Evolutionary conservation across 2,113 vertebrate species (phyloP), one percentile per base, ranked within the genome.

Genomic region (Passer montanus): DNA sequence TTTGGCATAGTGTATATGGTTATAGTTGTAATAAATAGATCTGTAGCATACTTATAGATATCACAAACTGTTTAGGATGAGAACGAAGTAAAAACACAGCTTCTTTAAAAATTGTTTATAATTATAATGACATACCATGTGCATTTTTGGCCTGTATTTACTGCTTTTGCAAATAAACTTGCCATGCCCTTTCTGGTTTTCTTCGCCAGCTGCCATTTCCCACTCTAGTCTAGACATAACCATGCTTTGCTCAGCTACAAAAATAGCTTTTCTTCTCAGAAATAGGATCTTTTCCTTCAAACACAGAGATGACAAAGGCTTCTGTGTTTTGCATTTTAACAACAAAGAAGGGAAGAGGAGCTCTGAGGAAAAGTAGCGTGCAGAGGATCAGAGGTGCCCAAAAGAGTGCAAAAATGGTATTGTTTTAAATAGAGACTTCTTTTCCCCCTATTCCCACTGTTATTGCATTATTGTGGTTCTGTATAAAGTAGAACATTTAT

Each of bases 371-470:
- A 88, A 68, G 23, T 59, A 59, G 31, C 10, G 37, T 60, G 12
- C 14, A 33, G 24, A 90, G 23, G 28, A 44, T 53, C n/a, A 37
- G 37, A 86, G 78, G 27, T 78, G 39, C 28, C 68, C 37, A 17
- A 84, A 92, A 50, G 44, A 63, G 23, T 55, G 47, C 1, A 50
- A 91, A 82, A 43, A 63, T 6, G 9, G 11, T 15, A 39, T 31
- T 68, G 37, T 70, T 67, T 80, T 41, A 37, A 28, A 50, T 4
- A 56, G 30, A 78, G 7, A 82, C 35, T 8, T 47, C 69, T n/a
- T n/a, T 18, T 0, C 1, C 0, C 4, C 22, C 33, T 13, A 35
- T n/a, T n/a, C n/a, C 6, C 5, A 35, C 23, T n/a, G 17, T 69
- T 27, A 20, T 7, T 74, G 35, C 50, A 13, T 63, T 30, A 23